phyloP scores from a whole-genome alignment of 2,797 vertebrate genomes.

The Numenius phaeopus region DNA sequence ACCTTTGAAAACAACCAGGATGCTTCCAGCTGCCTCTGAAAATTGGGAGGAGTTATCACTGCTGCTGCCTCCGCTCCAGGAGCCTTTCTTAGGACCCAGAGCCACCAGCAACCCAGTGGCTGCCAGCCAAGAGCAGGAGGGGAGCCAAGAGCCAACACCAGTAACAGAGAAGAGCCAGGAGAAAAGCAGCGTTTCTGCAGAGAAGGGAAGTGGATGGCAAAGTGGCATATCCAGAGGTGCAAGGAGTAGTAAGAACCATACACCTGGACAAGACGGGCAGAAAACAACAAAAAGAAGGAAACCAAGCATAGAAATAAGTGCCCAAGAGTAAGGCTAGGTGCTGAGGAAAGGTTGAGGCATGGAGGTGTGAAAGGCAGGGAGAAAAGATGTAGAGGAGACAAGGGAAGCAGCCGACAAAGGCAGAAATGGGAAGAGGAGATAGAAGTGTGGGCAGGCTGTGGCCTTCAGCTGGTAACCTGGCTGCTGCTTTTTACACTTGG shows the following conservation, averaged over 20 bases:
- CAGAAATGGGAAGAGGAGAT: not conserved
- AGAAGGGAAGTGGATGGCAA: not conserved
- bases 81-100: not conserved
- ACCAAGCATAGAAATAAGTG: not conserved
- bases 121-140: not conserved
- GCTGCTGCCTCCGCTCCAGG: not conserved
- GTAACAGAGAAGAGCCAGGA: not conserved
- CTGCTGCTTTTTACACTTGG: not conserved
- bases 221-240: not conserved
- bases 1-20: not conserved
- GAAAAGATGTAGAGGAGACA: not conserved
- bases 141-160: not conserved
- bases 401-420: not conserved
- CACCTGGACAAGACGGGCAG: too few species aligned
- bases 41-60: not conserved
- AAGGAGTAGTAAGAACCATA: not conserved
- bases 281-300: not conserved
- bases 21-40: not conserved
- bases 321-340: not conserved
- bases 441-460: not conserved
- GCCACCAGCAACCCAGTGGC: not conserved
- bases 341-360: not conserved
- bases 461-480: not conserved
- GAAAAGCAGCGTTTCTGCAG: not conserved
- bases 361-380: not conserved